Conservation (phyloP, 1,140 invertebrate genomes). For the Danaus plexippus region DNA sequence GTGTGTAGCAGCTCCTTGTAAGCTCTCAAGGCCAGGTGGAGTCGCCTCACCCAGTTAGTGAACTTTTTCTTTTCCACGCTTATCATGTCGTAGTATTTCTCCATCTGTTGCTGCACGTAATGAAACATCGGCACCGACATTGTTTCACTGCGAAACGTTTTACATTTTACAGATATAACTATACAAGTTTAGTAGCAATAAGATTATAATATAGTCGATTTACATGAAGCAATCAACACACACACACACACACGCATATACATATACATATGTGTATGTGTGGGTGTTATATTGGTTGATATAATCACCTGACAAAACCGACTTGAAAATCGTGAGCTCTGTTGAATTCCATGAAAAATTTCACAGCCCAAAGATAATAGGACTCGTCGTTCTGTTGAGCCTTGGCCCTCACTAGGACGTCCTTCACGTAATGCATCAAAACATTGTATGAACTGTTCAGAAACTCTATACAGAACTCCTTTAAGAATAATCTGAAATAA, state of each 20-base stretch:
- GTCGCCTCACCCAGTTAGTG: conserved; percentile 83
- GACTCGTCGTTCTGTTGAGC: conserved; percentile 86
- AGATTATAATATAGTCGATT: too few relatives aligned
- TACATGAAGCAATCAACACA: too few relatives aligned
- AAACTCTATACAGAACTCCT: conserved; percentile 96
- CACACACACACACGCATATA: too few relatives aligned
- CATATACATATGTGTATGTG: too few relatives aligned
- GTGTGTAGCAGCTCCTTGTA: conserved; percentile 83
- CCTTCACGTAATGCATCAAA: conserved; percentile 84
- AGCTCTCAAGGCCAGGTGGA: conserved; percentile 82
- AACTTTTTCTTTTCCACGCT: conserved; percentile 89
- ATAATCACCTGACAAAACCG: conserved; percentile 86
- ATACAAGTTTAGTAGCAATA: too few relatives aligned
- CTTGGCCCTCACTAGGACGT: conserved; percentile 75
- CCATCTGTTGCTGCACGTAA: conserved; percentile 93
- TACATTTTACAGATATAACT: too few relatives aligned
- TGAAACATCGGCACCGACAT: conserved; percentile 92
- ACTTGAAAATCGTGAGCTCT: conserved; percentile 86
- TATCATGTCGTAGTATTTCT: conserved; percentile 91
- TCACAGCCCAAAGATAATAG: conserved; percentile 94
- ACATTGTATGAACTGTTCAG: conserved; percentile 92
- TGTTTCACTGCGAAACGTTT: conserved; percentile 78
- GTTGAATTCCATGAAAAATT: conserved; percentile 99
- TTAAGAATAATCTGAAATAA: conserved; percentile 80
- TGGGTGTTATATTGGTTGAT: neutral